A percentile compares a stretch with the other conserved stretches of the same genome.
These are phyloP conservation scores for Strix aluco DNA, from an alignment of 2,113 vertebrate species.

Conservation along the genomic window DNA sequence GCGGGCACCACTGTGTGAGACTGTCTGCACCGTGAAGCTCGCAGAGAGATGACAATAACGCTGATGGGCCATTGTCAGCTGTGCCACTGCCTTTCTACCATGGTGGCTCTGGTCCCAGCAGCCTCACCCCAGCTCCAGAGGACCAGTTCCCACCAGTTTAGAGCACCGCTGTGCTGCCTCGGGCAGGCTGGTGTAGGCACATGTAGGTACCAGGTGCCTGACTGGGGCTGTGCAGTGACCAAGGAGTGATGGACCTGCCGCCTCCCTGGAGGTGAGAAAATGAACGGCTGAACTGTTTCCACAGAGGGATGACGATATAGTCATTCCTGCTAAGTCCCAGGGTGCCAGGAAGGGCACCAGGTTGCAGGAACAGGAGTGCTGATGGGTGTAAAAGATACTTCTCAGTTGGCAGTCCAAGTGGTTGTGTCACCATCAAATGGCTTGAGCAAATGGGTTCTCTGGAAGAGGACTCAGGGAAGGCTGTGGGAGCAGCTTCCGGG, in stretches of 20 bases:
- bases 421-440: neutral
- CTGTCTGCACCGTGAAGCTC: neutral
- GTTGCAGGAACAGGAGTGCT: neutral
- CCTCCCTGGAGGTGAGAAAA: neutral
- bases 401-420: neutral
- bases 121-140: neutral
- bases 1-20: rapidly evolving
- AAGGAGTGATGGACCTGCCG: neutral
- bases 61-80: neutral
- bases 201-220: rapidly evolving
- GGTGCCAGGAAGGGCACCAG: neutral
- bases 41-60: rapidly evolving
- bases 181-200: neutral
- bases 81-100: neutral
- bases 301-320: neutral
- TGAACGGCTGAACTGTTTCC: neutral
- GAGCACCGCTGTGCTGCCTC: rapidly evolving
- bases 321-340: neutral
- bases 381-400: neutral
- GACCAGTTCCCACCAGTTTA: neutral
- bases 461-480: neutral
- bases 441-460: neutral
- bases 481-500: neutral
- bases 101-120: neutral
- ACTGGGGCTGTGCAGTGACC: neutral